Evolutionary conservation across 2,797 vertebrate species (phyloP).

Genomic region (Nyctibius grandis): DNA sequence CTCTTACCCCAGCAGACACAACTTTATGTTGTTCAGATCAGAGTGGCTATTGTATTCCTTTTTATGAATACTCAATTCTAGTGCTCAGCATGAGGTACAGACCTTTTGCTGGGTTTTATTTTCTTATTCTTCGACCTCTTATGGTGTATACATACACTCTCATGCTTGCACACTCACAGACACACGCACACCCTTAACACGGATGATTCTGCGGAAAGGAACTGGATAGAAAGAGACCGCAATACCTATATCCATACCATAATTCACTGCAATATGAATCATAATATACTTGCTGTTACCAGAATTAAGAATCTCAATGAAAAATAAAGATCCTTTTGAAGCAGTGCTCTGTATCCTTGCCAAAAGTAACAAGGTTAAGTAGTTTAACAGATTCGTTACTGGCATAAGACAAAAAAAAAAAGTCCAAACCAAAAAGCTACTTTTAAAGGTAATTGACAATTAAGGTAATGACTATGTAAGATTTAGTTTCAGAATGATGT

Average conservation of each 20-base stretch:
- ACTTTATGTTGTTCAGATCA: not conserved
- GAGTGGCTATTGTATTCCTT: not conserved
- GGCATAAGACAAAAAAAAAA: not conserved
- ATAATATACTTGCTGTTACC: not conserved
- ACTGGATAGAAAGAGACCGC: not conserved
- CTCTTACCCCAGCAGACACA: not conserved
- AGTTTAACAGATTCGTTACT: conserved; percentile 20
- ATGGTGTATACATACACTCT: not conserved
- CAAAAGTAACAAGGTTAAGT: conserved; percentile 1
- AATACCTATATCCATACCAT: not conserved
- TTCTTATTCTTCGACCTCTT: not conserved
- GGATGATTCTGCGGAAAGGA: not conserved
- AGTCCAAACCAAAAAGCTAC: not conserved
- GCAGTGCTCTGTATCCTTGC: not conserved
- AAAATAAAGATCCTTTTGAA: conserved; percentile 9
- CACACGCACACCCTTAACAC: not conserved
- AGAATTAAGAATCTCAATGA: conserved; percentile 12
- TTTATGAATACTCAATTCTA: not conserved
- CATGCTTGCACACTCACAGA: not conserved
- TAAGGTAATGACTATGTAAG: not conserved
- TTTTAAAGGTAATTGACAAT: conserved; percentile 8
- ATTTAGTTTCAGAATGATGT: not conserved
- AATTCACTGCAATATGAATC: not conserved
- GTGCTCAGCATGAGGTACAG: not conserved
- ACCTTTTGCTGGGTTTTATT: not conserved